These are phyloP conservation scores for Caenorhabditis elegans DNA, from an alignment of 1,140 invertebrate genomes.

Conservation along the genomic window DNA sequence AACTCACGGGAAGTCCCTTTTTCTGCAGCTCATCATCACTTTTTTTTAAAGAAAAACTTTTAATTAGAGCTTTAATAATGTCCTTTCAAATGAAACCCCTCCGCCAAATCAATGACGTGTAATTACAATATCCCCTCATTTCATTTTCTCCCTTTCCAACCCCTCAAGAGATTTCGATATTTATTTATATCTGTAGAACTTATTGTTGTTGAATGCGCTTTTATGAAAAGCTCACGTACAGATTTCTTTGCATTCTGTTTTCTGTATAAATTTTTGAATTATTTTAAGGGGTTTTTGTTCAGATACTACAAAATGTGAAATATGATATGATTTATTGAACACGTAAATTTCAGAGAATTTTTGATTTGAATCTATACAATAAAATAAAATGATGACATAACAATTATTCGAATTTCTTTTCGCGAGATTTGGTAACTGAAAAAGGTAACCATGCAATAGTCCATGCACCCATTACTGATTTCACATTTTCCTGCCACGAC, in stretches of 20 bases:
- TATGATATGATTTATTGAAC: no score
- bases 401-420: no score
- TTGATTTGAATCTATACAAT: no score
- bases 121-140: background rate
- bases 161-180: no score
- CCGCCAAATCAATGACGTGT: conserved; percentile 9
- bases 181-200: background rate
- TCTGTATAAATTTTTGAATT: background rate
- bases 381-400: no score
- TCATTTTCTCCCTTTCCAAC: background rate
- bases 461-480: conserved; percentile 17
- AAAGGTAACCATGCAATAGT: background rate
- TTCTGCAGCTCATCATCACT: background rate
- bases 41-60: background rate
- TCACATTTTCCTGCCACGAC: conserved; percentile 7
- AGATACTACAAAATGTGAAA: no score
- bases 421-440: no score
- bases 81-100: background rate
- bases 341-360: no score
- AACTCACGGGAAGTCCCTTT: background rate
- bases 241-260: background rate
- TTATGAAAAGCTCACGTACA: background rate
- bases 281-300: background rate
- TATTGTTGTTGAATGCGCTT: background rate
- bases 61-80: conserved; percentile 20